These are phyloP conservation scores for Dromaius novaehollandiae DNA, from an alignment of 2,113 vertebrate genomes.

Conservation along the genomic window DNA sequence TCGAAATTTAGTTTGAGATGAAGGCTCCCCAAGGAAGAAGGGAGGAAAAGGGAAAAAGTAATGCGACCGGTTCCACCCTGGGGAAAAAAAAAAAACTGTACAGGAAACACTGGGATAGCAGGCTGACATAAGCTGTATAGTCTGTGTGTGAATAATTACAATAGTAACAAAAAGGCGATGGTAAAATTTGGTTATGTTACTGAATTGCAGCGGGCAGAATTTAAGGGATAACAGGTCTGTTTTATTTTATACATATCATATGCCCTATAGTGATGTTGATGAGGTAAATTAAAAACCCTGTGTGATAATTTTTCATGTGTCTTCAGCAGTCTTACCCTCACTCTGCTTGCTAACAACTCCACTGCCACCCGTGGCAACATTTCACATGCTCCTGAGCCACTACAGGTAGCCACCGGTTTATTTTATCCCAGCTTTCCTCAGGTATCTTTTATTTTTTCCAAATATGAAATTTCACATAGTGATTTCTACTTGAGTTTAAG, in stretches of 20 bases:
- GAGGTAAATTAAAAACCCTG: not conserved
- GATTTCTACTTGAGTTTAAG: not conserved
- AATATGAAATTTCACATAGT: not conserved
- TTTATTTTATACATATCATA: not conserved
- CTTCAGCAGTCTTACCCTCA: not conserved
- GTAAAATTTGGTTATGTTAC: not conserved
- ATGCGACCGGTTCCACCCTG: not conserved
- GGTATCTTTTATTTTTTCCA: not conserved
- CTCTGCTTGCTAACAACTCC: not conserved
- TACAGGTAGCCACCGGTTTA: not conserved
- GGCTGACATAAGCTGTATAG: not conserved
- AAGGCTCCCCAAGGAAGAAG: conserved; percentile 60
- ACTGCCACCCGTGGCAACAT: not conserved
- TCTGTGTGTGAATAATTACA: not conserved
- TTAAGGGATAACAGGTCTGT: not conserved
- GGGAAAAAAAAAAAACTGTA: not conserved
- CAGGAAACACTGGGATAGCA: not conserved
- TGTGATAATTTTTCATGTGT: not conserved
- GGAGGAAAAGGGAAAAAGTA: not conserved
- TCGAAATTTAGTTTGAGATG: conserved; percentile 69
- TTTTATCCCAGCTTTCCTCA: not conserved
- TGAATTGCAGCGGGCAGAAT: not conserved
- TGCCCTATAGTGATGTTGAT: not conserved
- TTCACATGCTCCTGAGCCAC: not conserved
- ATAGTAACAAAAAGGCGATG: not conserved